A percentile compares a stretch with the other conserved stretches of the same genome.
phyloP scores from a whole-genome alignment of 2,888 invertebrate species.

The Heteropelma amictum region DNA sequence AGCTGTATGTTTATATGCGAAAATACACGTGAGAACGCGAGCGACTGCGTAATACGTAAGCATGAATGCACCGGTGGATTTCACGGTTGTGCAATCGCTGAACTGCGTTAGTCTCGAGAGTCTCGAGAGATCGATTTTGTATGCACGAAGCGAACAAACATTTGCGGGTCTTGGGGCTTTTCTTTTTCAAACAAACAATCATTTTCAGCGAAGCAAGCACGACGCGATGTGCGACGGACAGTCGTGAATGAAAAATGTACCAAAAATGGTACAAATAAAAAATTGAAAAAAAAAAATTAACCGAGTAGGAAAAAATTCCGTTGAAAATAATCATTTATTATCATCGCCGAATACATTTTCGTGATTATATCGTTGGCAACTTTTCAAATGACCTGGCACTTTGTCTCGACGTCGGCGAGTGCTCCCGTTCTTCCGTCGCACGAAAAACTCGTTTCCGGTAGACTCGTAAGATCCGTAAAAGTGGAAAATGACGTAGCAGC shows the following conservation, averaged over 20 bases:
- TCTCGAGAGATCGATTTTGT: conserved; percentile 24
- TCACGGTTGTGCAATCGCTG: conserved; percentile 25
- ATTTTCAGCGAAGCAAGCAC: too few species aligned
- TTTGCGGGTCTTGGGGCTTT: too few species aligned
- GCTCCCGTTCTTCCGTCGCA: conserved; percentile 88
- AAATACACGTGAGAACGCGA: conserved; percentile 27
- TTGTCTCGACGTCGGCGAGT: conserved; percentile 91
- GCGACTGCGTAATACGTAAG: conserved; percentile 18
- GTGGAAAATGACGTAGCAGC: too few species aligned
- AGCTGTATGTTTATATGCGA: not conserved
- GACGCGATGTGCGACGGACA: too few species aligned
- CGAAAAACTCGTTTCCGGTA: conserved; percentile 88
- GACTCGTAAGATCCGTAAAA: conserved; percentile 62
- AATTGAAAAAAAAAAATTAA: too few species aligned
- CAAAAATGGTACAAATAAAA: too few species aligned
- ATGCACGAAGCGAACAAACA: not conserved
- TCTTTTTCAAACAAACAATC: too few species aligned
- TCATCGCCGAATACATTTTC: not conserved
- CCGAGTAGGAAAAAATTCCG: too few species aligned
- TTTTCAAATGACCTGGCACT: conserved; percentile 84
- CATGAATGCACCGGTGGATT: conserved; percentile 31
- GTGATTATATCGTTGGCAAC: not conserved
- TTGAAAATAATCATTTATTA: too few species aligned
- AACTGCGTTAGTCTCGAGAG: not conserved
- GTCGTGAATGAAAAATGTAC: too few species aligned